Evolutionary conservation across 2,888 invertebrate species (phyloP), one percentile per base, ranked within the genome.

Genomic region (Cheiracanthium punctorium): DNA sequence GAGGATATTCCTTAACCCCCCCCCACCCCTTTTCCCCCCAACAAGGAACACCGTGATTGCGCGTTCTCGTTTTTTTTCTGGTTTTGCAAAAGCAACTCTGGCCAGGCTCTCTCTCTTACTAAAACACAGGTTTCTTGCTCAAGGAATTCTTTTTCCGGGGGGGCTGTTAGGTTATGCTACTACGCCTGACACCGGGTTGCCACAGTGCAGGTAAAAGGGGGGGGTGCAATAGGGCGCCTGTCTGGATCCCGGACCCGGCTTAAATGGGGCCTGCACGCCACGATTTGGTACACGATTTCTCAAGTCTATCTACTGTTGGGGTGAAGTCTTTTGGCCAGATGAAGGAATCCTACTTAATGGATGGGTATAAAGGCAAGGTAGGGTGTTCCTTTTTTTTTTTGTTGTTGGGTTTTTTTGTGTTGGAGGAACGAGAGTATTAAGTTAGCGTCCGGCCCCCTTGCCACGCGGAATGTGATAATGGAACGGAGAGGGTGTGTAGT

Each of bases 181-280:
- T 10, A 48, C 48, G 48, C 17, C 48, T 17, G 48, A 7, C 7
- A 17, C 2, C 14, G 17, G 8, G 48, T 17, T 10, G 2, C 30
- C 14, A 12, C 30, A 29, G 17, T 30, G 67, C 14, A 30, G 14
- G 17, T 29, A 67, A 30, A 32, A 20, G 8, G 29, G 30, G 14
- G 67, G 67, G 67, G 67, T 14, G 67, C 29, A 30, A 30, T 29
- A 17, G 67, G 33, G 52, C n/a, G n/a, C n/a, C n/a, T n/a, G n/a
- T n/a, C n/a, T n/a, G n/a, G 64, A 48, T 48, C 48, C 80, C 80
- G 80, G 80, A 80, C 80, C 43, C 72, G 29, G n/a, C 72, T 64
- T 33, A 65, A 80, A 80, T 72, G 80, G 71, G 72, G 17, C 12
- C 24, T 41, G 80, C 80, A 80, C 80, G 80, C 72, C 52, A 30